Conservation (phyloP, 2,113 vertebrate species). For the Struthio camelus region DNA sequence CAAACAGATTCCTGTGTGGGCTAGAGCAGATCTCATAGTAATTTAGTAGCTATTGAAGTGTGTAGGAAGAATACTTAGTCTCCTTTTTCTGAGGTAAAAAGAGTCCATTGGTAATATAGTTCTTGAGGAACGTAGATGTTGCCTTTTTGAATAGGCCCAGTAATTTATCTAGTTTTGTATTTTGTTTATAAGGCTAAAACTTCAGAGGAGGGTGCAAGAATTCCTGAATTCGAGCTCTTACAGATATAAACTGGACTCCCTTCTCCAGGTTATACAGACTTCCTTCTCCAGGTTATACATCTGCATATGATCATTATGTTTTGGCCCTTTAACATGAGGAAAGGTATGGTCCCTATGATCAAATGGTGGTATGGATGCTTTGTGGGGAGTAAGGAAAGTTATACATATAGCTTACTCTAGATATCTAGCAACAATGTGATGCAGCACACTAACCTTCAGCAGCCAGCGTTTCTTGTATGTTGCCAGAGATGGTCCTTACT, state of each 20-base stretch:
- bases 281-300: not conserved
- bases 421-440: not conserved
- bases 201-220: not conserved
- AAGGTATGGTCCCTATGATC: not conserved
- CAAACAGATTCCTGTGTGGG: constrained; percentile 59
- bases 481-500: not conserved
- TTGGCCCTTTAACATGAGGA: not conserved
- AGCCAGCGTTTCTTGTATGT: not conserved
- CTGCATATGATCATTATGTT: fast-evolving
- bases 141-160: not conserved
- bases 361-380: not conserved
- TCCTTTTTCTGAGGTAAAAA: constrained; percentile 10
- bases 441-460: not conserved
- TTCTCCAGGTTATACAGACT: too few species aligned
- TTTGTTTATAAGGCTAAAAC: not conserved
- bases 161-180: not conserved
- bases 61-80: constrained; percentile 45
- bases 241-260: not conserved
- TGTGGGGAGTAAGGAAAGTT: not conserved
- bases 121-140: not conserved
- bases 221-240: not conserved
- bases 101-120: not conserved
- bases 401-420: not conserved
- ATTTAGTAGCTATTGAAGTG: constrained; percentile 37
- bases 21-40: constrained; percentile 44